These are phyloP conservation scores for Sebastes minor DNA, from an alignment of 2,797 vertebrate genomes.

Conservation along the genomic window DNA sequence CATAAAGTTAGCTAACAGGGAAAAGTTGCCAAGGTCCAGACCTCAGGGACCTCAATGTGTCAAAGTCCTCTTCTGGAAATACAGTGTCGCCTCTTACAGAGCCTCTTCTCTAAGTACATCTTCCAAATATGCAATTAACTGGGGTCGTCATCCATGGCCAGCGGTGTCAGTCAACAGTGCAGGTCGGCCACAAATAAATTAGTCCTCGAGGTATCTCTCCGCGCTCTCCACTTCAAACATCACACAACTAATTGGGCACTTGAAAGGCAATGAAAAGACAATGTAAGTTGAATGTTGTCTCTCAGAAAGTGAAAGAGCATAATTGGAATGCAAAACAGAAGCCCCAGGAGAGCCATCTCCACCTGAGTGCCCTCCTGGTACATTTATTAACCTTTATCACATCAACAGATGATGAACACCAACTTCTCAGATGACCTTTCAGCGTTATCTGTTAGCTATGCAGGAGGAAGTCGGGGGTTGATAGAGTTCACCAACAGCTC, in stretches of 20 bases:
- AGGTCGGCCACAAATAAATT: constrained; percentile 51
- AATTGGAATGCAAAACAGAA: constrained; percentile 63
- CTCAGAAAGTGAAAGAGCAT: constrained; percentile 26
- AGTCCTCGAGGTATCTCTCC: constrained; percentile 13
- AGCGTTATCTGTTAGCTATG: constrained; percentile 14
- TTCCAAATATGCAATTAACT: constrained; percentile 49
- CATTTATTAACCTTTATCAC: constrained; percentile 71
- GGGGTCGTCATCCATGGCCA: constrained; percentile 32
- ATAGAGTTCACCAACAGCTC: constrained; percentile 8
- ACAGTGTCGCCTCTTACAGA: neutral
- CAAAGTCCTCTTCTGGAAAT: neutral
- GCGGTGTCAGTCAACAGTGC: constrained; percentile 34
- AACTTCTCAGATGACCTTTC: constrained; percentile 64
- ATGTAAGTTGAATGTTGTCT: constrained; percentile 36
- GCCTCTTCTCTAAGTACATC: neutral
- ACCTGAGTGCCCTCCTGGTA: constrained; percentile 22
- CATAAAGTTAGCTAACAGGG: neutral
- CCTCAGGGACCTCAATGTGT: neutral
- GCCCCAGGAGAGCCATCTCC: constrained; percentile 17
- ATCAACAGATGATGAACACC: constrained; percentile 51
- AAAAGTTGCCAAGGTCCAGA: neutral
- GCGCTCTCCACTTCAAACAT: constrained; percentile 21
- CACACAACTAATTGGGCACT: constrained; percentile 51
- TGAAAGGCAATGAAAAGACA: constrained; percentile 38
- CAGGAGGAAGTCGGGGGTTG: constrained; percentile 11